Evolutionary conservation across 2,797 vertebrate genomes (phyloP).

Genomic region (Clarias platycephalus): DNA sequence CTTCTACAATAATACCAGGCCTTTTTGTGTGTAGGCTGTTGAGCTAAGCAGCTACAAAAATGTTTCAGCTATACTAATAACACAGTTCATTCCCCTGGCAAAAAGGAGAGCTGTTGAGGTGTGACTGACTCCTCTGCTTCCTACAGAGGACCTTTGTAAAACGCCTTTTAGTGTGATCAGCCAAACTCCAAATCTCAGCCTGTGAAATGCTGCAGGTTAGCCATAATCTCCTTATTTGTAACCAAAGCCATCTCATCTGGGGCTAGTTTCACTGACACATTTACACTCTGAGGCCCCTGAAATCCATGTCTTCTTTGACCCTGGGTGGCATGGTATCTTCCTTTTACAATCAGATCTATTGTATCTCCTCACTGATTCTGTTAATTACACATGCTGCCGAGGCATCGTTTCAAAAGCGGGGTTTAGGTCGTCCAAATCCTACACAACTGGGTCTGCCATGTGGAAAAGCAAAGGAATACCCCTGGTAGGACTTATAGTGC

Average conservation of each 20-base stretch:
- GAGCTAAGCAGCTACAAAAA: slow-evolving; percentile 18
- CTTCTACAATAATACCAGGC: not conserved
- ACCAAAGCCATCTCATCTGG: slow-evolving; percentile 69
- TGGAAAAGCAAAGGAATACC: slow-evolving; percentile 63
- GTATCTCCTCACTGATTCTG: slow-evolving; percentile 53
- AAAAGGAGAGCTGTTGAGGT: slow-evolving; percentile 36
- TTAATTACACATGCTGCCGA: slow-evolving; percentile 60
- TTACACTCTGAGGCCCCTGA: slow-evolving; percentile 39
- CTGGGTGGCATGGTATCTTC: slow-evolving; percentile 52
- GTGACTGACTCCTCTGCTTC: slow-evolving; percentile 39
- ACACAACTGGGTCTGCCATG: slow-evolving; percentile 64
- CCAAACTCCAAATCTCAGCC: slow-evolving; percentile 64
- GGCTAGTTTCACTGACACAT: slow-evolving; percentile 44
- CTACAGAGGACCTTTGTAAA: slow-evolving; percentile 53
- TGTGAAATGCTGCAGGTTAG: slow-evolving; percentile 67
- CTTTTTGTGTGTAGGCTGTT: not conserved
- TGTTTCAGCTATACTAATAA: slow-evolving; percentile 45
- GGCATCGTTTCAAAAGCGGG: slow-evolving; percentile 50
- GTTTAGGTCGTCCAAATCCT: slow-evolving; percentile 53
- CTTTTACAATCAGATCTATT: slow-evolving; percentile 51
- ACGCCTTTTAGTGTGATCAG: slow-evolving; percentile 59
- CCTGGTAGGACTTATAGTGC: slow-evolving; percentile 53
- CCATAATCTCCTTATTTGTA: slow-evolving; percentile 79
- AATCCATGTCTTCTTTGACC: slow-evolving; percentile 57
- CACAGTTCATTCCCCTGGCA: slow-evolving; percentile 39